These are phyloP conservation scores for Protomyctophum bolini DNA, from an alignment of 2,113 vertebrate species.

Conservation along the genomic window DNA sequence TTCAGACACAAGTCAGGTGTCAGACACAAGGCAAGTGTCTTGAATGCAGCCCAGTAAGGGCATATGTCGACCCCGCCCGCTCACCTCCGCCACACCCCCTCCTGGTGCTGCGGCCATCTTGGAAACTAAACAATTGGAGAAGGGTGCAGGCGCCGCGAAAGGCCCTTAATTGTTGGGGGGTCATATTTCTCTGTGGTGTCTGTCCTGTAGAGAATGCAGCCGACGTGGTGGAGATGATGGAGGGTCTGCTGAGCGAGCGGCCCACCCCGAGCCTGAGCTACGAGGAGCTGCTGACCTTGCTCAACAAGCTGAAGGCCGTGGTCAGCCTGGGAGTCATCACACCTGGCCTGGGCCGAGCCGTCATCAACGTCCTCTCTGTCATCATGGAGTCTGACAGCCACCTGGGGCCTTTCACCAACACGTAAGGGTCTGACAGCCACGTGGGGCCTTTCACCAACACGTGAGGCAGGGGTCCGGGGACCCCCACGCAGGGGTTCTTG, in stretches of 20 bases:
- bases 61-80: too few relatives aligned
- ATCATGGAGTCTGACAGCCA: slow-evolving; percentile 73
- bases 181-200: neutral
- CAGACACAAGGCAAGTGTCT: too few relatives aligned
- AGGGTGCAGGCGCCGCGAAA: too few relatives aligned
- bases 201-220: slow-evolving; percentile 63
- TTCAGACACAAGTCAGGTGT: too few relatives aligned
- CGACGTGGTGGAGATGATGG: slow-evolving; percentile 72
- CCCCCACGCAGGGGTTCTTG: too few relatives aligned
- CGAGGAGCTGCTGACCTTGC: slow-evolving; percentile 64
- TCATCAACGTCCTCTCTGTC: slow-evolving; percentile 74
- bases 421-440: slow-evolving; percentile 73
- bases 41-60: too few relatives aligned
- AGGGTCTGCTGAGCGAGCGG: slow-evolving; percentile 53
- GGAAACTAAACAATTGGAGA: too few relatives aligned
- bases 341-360: slow-evolving; percentile 60
- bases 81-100: too few relatives aligned
- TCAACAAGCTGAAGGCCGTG: slow-evolving; percentile 70
- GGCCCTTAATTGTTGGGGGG: neutral
- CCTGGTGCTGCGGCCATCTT: too few relatives aligned
- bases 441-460: slow-evolving; percentile 74
- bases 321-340: slow-evolving; percentile 58
- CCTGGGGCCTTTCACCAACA: slow-evolving; percentile 76
- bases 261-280: slow-evolving; percentile 54
- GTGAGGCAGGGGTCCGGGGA: slow-evolving; percentile 42